Evolutionary conservation across 2,888 invertebrate species (phyloP).

Genomic region (Eristalinus sepulchralis): DNA sequence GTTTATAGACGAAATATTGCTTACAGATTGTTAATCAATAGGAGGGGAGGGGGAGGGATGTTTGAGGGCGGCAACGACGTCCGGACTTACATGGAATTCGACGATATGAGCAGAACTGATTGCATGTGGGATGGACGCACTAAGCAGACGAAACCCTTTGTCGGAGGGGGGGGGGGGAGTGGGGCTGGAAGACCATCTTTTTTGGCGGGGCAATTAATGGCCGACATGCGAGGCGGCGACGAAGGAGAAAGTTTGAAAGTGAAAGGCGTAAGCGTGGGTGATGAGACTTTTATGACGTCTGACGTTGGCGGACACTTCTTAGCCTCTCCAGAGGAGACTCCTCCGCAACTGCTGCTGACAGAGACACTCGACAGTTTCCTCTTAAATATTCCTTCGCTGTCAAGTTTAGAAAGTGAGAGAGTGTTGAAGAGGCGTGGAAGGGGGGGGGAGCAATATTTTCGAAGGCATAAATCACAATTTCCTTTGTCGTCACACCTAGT

Average conservation of each 20-base stretch:
- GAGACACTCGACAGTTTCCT: too few relatives aligned
- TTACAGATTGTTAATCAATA: slow-evolving; percentile 10
- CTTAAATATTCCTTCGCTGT: too few relatives aligned
- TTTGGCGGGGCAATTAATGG: background rate
- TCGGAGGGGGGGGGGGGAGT: background rate
- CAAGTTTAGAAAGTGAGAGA: too few relatives aligned
- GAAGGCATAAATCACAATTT: too few relatives aligned
- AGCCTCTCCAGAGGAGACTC: too few relatives aligned
- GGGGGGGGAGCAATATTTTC: too few relatives aligned
- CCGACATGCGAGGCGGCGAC: background rate
- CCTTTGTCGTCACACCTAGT: background rate
- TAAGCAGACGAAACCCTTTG: background rate
- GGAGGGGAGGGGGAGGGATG: background rate
- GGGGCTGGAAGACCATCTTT: too few relatives aligned
- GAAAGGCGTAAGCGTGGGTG: background rate
- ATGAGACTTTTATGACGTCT: background rate
- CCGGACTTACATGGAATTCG: background rate
- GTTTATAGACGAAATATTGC: slow-evolving; percentile 31
- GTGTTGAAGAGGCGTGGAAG: too few relatives aligned
- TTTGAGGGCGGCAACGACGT: background rate
- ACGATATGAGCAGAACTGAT: slow-evolving; percentile 43
- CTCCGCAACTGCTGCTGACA: too few relatives aligned
- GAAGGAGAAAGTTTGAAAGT: background rate
- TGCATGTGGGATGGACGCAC: background rate
- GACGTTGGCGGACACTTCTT: background rate